These are phyloP conservation scores for Pedetes capensis DNA, from an alignment of 2,113 vertebrate species.

Conservation along the genomic window DNA sequence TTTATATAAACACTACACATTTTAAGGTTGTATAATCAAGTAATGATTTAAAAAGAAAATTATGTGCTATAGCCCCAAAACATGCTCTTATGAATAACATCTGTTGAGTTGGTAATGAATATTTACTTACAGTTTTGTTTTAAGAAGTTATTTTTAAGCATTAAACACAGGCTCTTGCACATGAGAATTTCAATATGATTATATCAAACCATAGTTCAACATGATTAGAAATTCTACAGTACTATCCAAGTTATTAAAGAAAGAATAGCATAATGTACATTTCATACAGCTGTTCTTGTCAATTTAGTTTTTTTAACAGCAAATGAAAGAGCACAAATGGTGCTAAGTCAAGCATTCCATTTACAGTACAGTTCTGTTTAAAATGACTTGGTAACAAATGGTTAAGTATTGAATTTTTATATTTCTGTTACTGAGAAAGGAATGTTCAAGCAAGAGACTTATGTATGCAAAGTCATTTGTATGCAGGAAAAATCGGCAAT, in stretches of 20 bases:
- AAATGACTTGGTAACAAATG: constrained; percentile 59
- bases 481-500: constrained; percentile 68
- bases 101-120: constrained; percentile 26
- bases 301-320: constrained; percentile 34
- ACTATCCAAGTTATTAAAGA: constrained; percentile 43
- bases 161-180: constrained; percentile 9
- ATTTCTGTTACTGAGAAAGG: constrained; percentile 52
- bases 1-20: constrained; percentile 37
- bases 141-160: not conserved
- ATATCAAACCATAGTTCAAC: constrained; percentile 45
- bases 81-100: not conserved
- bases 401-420: constrained; percentile 47
- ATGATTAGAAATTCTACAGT: constrained; percentile 58
- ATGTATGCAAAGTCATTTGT: constrained; percentile 62
- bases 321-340: constrained; percentile 44
- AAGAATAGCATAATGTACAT: constrained; percentile 3
- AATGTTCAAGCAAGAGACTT: constrained; percentile 41
- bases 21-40: constrained; percentile 43
- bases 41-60: constrained; percentile 55
- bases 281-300: constrained; percentile 13
- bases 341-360: constrained; percentile 47
- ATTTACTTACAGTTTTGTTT: not conserved
- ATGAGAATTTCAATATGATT: constrained; percentile 43
- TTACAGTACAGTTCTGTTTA: constrained; percentile 67
- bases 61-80: not conserved